phyloP scores from a whole-genome alignment of 1,140 invertebrate genomes.

The Pectinophora gossypiella region DNA sequence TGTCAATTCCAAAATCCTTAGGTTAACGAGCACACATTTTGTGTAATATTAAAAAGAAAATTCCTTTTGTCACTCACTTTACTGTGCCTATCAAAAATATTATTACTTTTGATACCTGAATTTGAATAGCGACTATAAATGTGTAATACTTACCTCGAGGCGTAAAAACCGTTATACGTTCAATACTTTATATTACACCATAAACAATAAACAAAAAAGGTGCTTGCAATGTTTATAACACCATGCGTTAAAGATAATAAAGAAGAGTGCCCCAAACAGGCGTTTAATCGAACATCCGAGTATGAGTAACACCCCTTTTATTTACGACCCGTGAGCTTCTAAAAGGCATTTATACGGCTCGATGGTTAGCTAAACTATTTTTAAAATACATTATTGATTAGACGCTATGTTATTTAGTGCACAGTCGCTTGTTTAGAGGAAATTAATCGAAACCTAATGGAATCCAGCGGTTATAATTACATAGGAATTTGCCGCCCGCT shows the following conservation, averaged over 20 bases:
- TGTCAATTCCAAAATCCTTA: conserved; percentile 36
- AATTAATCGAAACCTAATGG: conserved; percentile 19
- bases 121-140: not conserved
- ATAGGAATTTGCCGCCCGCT: conserved; percentile 30
- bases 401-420: not conserved
- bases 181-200: not conserved
- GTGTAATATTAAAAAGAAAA: not conserved
- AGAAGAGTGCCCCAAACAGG: conserved; percentile 8
- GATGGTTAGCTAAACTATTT: too few relatives aligned
- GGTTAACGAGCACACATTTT: not conserved
- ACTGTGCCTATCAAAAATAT: not conserved
- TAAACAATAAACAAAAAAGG: conserved; percentile 9
- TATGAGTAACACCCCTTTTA: conserved; percentile 20
- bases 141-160: not conserved
- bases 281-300: conserved; percentile 14
- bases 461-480: conserved; percentile 2
- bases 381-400: not conserved
- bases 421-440: conserved; percentile 5
- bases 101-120: not conserved
- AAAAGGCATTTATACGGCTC: not conserved
- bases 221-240: conserved; percentile 15
- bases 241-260: conserved; percentile 17
- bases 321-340: not conserved
- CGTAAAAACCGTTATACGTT: conserved; percentile 1
- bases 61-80: not conserved